Evolutionary conservation across 2,113 vertebrate species (phyloP), one percentile per base, ranked within the genome.

Genomic region (Anseranas semipalmata): DNA sequence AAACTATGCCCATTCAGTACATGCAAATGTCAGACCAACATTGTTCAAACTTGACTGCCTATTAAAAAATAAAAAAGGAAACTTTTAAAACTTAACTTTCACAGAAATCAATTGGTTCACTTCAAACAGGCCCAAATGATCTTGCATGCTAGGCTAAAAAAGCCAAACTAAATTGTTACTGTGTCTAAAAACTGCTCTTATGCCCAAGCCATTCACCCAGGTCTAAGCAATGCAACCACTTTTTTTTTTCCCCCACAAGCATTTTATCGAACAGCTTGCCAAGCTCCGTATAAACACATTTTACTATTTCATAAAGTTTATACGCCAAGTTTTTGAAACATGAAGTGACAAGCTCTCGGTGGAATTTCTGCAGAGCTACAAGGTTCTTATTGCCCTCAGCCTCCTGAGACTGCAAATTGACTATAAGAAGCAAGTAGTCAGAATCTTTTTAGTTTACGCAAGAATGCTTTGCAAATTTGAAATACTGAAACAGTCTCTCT

Each of bases 281-380:
- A 96, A 90, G 58, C 77, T 92, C 68, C 13, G 2, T 81, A 91
- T 92, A 96, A 97, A 96, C 94, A 94, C 89, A 89, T 93, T 95
- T 96, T 93, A 97, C 83, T 93, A 85, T 92, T 95, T 92, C 91
- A 91, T 82, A 85, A 95, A 97, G 79, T 89, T 75, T 90, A 68
- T 39, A 82, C 0, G 85, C 85, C 95, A 90, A 80, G 46, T 92
- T 95, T 94, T 73, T 91, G 79, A 94, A 96, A 92, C 74, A 45
- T 22, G 62, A 97, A 95, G 70, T 78, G 82, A 93, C 72, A 90
- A 83, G 86, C 43, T 86, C 75, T 87, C 80, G 3, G 41, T 25
- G 39, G 80, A 97, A 97, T 88, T 95, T 89, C 53, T 91, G 63
- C 75, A 89, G 32, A 85, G 33, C 53, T 90, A 91, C 32, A 30